Evolutionary conservation across 1,140 invertebrate genomes (phyloP).

Genomic region (Achatina immaculata): DNA sequence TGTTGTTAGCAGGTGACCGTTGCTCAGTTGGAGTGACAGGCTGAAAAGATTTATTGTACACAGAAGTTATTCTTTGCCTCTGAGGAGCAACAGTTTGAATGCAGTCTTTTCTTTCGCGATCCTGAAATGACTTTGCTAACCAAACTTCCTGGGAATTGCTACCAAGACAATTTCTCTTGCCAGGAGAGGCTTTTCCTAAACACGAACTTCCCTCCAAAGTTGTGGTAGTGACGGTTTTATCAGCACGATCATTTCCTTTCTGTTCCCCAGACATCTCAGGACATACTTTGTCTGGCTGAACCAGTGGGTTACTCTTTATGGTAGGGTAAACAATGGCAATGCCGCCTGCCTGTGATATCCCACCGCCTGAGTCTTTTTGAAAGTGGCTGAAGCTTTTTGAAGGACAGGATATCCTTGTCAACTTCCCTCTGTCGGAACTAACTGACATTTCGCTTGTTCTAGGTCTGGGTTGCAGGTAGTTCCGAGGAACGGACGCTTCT

Average conservation of each 20-base stretch:
- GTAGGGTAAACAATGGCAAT: slow-evolving; percentile 30
- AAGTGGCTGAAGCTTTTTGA: slow-evolving; percentile 1
- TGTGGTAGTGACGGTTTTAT: not conserved
- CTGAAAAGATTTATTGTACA: slow-evolving; percentile 26
- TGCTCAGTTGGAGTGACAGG: slow-evolving; percentile 27
- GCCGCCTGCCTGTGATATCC: not conserved
- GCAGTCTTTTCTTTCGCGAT: not conserved
- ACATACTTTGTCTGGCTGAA: not conserved
- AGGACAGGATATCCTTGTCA: not conserved
- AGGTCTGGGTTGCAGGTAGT: not conserved
- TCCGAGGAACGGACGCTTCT: not conserved
- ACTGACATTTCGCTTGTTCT: not conserved
- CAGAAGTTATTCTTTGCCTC: not conserved
- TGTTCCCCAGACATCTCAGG: not conserved
- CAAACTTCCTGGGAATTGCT: not conserved
- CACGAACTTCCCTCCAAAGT: not conserved
- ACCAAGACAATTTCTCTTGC: not conserved
- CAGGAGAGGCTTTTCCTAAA: not conserved
- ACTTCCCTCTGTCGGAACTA: not conserved
- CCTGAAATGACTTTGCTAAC: not conserved
- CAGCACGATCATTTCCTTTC: not conserved
- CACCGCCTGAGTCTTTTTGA: not conserved
- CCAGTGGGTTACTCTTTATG: not conserved
- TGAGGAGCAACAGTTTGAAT: not conserved
- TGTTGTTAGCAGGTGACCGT: slow-evolving; percentile 7